Conservation (phyloP, 1,140 invertebrate genomes). For the Macrosteles quadrilineatus region DNA sequence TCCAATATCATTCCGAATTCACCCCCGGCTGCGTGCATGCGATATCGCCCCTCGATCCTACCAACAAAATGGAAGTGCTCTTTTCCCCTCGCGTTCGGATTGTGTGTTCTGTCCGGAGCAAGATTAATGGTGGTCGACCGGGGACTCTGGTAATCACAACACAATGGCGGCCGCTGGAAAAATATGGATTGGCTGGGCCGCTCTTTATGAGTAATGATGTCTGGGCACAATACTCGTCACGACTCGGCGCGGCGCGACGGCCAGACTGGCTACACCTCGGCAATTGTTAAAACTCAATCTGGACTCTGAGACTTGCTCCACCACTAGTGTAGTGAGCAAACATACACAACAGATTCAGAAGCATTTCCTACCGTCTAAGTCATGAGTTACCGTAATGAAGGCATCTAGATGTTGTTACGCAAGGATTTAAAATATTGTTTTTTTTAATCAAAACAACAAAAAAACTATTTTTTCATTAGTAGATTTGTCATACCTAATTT, state of each 20-base stretch:
- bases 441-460: too few species aligned
- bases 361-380: too few species aligned
- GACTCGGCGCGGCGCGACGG: slow-evolving; percentile 9
- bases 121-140: slow-evolving; percentile 40
- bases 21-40: slow-evolving; percentile 7
- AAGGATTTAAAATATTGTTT: too few species aligned
- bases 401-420: too few species aligned
- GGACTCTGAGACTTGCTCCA: neutral
- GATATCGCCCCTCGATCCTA: neutral
- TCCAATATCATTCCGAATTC: slow-evolving; percentile 12
- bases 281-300: slow-evolving; percentile 13
- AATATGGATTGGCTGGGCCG: slow-evolving; percentile 39
- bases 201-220: slow-evolving; percentile 41
- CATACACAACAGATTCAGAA: neutral
- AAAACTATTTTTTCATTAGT: too few species aligned
- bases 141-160: slow-evolving; percentile 41
- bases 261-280: neutral
- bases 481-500: too few species aligned
- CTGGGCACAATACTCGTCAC: slow-evolving; percentile 33
- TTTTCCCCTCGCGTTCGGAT: neutral
- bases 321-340: neutral
- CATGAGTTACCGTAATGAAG: too few species aligned
- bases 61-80: slow-evolving; percentile 28
- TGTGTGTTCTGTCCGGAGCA: slow-evolving; percentile 24
- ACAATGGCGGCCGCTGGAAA: slow-evolving; percentile 38